Percentiles rank a stretch among this genome's conserved stretches.
Conservation (phyloP, 2,113 vertebrate species). For the Pelecanus crispus region DNA sequence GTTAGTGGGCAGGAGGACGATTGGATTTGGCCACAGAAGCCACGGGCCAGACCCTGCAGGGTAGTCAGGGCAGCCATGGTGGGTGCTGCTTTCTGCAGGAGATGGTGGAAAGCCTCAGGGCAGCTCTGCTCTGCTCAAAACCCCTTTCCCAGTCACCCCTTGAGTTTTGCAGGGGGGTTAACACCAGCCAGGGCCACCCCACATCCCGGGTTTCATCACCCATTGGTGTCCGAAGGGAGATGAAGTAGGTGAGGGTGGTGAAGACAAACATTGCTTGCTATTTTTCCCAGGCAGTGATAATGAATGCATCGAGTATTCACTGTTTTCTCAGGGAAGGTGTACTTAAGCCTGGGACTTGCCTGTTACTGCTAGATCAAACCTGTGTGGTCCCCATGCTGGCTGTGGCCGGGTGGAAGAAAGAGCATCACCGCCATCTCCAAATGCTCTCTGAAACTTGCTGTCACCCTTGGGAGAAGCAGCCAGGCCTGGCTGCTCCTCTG, state of each 20-base stretch:
- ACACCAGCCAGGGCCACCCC: neutral
- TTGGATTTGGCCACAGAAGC: neutral
- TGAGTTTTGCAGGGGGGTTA: neutral
- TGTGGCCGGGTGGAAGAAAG: neutral
- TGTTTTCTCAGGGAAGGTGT: neutral
- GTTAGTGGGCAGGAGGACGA: neutral
- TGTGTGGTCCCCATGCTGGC: neutral
- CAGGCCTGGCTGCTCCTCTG: neutral
- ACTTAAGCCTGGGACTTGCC: neutral
- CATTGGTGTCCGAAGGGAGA: neutral
- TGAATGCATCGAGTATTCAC: rapidly evolving
- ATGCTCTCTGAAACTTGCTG: neutral
- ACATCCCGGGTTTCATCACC: neutral
- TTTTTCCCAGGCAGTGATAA: neutral
- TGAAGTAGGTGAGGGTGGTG: neutral
- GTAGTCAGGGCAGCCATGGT: neutral
- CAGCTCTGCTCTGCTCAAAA: neutral
- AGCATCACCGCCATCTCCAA: neutral
- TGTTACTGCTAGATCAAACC: neutral
- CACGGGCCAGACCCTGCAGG: rapidly evolving
- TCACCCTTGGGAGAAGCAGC: neutral
- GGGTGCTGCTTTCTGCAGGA: neutral
- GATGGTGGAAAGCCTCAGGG: neutral
- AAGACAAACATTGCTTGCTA: neutral
- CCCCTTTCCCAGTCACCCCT: neutral